Percentiles rank a stretch among this genome's conserved stretches.
Conservation (phyloP, 2,888 invertebrate genomes). For the Perdita meconis region DNA sequence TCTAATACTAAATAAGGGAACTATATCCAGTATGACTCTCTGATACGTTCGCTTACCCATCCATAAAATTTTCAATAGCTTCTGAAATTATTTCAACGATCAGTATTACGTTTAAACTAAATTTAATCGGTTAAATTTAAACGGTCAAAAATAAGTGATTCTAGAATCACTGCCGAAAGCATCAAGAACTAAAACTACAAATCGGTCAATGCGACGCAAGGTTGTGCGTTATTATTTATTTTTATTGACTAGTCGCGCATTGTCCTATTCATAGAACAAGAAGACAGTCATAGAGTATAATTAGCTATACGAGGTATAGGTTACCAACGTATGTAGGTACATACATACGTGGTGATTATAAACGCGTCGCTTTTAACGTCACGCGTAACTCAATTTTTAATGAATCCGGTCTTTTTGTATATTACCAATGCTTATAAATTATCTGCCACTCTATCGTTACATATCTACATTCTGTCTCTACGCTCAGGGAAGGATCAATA, state of each 20-base stretch:
- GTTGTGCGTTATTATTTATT: constrained; percentile 60
- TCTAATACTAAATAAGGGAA: constrained; percentile 1
- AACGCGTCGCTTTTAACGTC: background rate
- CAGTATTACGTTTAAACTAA: background rate
- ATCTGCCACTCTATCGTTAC: background rate
- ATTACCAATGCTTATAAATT: background rate
- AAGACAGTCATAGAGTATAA: constrained; percentile 38
- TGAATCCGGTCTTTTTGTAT: background rate
- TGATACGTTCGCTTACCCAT: background rate
- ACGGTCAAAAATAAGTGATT: too few species aligned
- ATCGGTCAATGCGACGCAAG: constrained; percentile 65
- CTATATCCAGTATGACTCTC: background rate
- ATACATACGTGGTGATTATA: background rate
- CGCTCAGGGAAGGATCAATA: background rate
- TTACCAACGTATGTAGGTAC: background rate
- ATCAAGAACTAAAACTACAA: constrained; percentile 41
- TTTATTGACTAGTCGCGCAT: constrained; percentile 36
- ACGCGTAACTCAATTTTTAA: background rate
- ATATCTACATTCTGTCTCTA: background rate
- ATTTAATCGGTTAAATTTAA: background rate
- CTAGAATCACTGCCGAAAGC: background rate
- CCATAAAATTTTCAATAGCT: background rate
- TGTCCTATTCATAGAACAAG: constrained; percentile 65
- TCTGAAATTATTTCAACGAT: background rate
- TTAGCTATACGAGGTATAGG: constrained; percentile 33